phyloP scores from a whole-genome alignment of 37 sponge, comb jelly and placozoan species.

The Amphimedon queenslandica region DNA sequence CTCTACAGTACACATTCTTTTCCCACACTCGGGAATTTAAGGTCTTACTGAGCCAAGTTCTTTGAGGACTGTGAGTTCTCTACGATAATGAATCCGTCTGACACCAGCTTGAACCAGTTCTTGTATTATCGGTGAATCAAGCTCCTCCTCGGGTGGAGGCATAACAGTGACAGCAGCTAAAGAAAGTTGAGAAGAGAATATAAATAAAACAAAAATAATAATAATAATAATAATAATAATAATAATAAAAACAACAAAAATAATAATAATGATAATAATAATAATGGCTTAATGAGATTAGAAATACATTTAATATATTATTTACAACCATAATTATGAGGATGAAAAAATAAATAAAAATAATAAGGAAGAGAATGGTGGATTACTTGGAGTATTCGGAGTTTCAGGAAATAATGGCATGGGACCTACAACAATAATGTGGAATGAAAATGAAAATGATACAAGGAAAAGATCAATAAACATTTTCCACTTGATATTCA shows the following conservation, averaged over 20 bases:
- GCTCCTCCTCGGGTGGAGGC: background rate
- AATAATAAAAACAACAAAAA: too few species aligned
- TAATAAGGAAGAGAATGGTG: too few species aligned
- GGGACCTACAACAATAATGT: background rate
- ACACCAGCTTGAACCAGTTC: background rate
- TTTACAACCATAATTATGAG: too few species aligned
- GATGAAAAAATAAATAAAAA: too few species aligned
- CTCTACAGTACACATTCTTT: too few species aligned
- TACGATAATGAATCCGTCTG: background rate
- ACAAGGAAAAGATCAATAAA: too few species aligned
- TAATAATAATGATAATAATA: too few species aligned
- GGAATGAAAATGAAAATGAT: too few species aligned
- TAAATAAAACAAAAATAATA: too few species aligned
- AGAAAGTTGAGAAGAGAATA: background rate
- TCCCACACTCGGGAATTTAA: conserved; percentile 1
- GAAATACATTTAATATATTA: too few species aligned
- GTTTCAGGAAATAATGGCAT: conserved; percentile 2
- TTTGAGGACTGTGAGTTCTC: background rate
- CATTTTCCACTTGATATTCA: too few species aligned
- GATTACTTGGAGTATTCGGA: background rate
- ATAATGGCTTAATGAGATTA: too few species aligned
- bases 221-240: background rate
- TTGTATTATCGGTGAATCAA: background rate
- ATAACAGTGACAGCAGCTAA: background rate
- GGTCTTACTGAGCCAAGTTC: conserved; percentile 8